Evolutionary conservation across 1,140 invertebrate species (phyloP), one percentile per base, ranked within the genome.

Genomic region (Bombus balteatus): DNA sequence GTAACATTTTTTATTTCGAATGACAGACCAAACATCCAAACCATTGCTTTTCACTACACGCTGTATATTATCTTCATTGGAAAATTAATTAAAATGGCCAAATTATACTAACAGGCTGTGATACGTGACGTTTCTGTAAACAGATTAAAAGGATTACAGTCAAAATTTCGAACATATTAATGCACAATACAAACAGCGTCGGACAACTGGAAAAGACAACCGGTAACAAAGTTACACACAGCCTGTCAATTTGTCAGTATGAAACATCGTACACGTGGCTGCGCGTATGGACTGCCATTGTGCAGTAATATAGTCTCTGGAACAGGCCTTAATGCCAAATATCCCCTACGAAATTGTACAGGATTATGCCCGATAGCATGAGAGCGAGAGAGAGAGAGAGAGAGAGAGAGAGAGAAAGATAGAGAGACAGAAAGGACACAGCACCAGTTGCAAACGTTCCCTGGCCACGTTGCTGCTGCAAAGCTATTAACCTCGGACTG

Each of bases 341-440:
- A 93, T 93, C 90, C 87, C 39, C 41, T 90, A 87, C 90, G 88
- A 91, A 91, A 92, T 92, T 90, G 89, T 91, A 87, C 91, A 86
- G 85, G 88, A 89, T 88, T 86, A 77, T 74, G 66, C 62, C 34
- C 82, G 86, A 80, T 39, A 43, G 37, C 34, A n/a, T 1, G 32
- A 15, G 22, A 47, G 53, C 32, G 25, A 57, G 13, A 10, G 68
- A 4, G 43, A 28, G n/a, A 57, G 34, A 62, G 75, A 28, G 74
- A 76, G 25, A 37, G 22, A 28, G 43, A 28, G n/a, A 57, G 34
- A 62, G 75, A 28, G 74, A 76, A 34, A 37, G 22, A 28, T 34
- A 34, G 34, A 37, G 32, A 37, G 22, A 34, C 9, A 34, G 74
- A 53, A 32, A 28, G 74, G 47, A 25, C 22, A n/a, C 22, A 37